Evolutionary conservation across 2,888 invertebrate genomes (phyloP), one percentile per base, ranked within the genome.

Genomic region (Ochropleura plecta): DNA sequence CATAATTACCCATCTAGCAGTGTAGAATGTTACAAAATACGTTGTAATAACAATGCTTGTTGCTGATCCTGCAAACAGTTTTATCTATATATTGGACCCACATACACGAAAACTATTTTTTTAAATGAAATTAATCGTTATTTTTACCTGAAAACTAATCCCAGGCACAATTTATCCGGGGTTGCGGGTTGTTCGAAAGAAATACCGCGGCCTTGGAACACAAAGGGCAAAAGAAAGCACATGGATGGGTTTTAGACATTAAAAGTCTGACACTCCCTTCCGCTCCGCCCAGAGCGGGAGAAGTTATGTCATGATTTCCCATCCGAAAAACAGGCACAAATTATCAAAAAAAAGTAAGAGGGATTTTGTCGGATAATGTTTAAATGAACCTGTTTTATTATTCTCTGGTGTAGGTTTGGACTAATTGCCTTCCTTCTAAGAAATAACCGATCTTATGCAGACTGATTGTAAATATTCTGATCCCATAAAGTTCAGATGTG

Each of bases 101-200:
- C n/a, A 9, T 14, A n/a, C 30, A 30, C 40, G 14, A 10, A n/a
- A 46, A 46, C 40, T 16, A 0, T 30, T 14, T 4, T 20, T 20
- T 7, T 7, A 0, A 59, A 20, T 20, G 20, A 74, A 53, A 62
- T 53, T 20, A 42, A 68, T 18, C 16, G 4, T 49, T 18, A 20
- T 57, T 44, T 53, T 48, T 55, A 55, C 12, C 46, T 75, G 20
- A n/a, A 68, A 6, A 75, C 40, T 2, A 44, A 20, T 57, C 12
- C 44, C 18, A 49, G 30, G n/a, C n/a, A 14, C 20, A 40, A 46
- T 4, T 73, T 57, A 30, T 30, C 30, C 30, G 30, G 30, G 30
- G 3, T 30, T 30, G 30, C 30, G 30, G 30, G 30, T 30, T 30
- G 30, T 30, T 30, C 30, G 30, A 30, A 30, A 30, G 30, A 30